These are phyloP conservation scores for Polyommatus iphigenia DNA, from an alignment of 2,888 invertebrate genomes.

Conservation along the genomic window DNA sequence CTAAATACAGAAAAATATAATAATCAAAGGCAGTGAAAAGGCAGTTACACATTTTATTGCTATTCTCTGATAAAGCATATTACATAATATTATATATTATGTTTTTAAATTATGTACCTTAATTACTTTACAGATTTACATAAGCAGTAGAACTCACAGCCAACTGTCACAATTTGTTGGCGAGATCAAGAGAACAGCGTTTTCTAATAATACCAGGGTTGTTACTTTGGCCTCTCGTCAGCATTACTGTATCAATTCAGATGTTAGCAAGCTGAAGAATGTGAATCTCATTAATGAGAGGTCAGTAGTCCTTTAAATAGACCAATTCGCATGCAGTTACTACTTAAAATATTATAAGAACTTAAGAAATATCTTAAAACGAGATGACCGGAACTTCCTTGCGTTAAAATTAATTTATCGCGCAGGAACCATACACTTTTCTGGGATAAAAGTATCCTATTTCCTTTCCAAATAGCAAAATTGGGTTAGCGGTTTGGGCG, in stretches of 20 bases:
- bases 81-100: no score
- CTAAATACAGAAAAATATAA: no score
- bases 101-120: neutral
- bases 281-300: conserved; percentile 93
- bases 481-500: no score
- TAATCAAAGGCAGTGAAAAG: no score
- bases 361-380: no score
- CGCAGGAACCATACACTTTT: no score
- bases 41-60: neutral
- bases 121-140: conserved; percentile 86
- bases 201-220: conserved; percentile 84
- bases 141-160: conserved; percentile 98
- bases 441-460: no score
- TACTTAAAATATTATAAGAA: neutral
- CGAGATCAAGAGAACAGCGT: conserved; percentile 92
- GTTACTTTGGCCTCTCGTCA: conserved; percentile 94
- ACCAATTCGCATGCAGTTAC: neutral
- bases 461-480: no score
- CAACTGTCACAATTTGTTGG: conserved; percentile 97
- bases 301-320: conserved; percentile 52
- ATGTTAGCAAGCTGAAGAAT: conserved; percentile 86
- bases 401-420: no score
- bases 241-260: conserved; percentile 93
- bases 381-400: no score
- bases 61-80: no score